phyloP scores from a whole-genome alignment of 2,888 invertebrate species.

The Drosophila formosana region DNA sequence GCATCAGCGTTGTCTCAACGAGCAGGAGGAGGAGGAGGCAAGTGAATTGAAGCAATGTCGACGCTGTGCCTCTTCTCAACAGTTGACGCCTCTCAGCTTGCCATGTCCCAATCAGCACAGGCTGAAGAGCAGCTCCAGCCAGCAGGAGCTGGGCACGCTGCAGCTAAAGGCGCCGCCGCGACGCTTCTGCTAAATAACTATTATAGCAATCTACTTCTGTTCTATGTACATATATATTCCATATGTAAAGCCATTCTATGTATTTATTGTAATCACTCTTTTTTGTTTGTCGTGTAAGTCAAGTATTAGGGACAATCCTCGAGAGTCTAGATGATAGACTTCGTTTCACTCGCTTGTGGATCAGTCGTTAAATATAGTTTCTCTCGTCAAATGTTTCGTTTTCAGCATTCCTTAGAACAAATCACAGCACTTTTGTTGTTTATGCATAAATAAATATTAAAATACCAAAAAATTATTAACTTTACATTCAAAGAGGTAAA shows the following conservation, averaged over 20 bases:
- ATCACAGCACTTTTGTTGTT: conserved; percentile 1
- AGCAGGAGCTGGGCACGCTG: conserved; percentile 72
- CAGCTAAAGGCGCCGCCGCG: conserved; percentile 84
- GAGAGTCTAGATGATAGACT: conserved; percentile 8
- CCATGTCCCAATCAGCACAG: conserved; percentile 76
- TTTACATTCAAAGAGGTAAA: not conserved
- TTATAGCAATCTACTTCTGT: not conserved
- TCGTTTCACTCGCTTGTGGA: not conserved
- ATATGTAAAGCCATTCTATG: conserved; percentile 29
- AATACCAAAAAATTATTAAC: not conserved
- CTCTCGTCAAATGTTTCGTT: conserved; percentile 1
- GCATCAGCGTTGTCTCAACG: conserved; percentile 80
- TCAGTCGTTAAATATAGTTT: not conserved
- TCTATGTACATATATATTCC: conserved; percentile 29
- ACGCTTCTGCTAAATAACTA: conserved; percentile 74
- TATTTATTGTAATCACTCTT: conserved; percentile 19
- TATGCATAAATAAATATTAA: not conserved
- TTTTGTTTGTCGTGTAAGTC: conserved; percentile 44
- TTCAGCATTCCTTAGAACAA: conserved; percentile 5
- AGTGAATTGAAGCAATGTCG: conserved; percentile 69
- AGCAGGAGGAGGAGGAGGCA: conserved; percentile 1
- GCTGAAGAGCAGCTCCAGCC: conserved; percentile 29
- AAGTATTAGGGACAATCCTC: conserved; percentile 45
- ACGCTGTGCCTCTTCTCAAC: conserved; percentile 68
- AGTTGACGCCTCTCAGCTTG: conserved; percentile 67